These are phyloP conservation scores for Charaxes varanes DNA, from an alignment of 1,140 invertebrate genomes.

Conservation along the genomic window DNA sequence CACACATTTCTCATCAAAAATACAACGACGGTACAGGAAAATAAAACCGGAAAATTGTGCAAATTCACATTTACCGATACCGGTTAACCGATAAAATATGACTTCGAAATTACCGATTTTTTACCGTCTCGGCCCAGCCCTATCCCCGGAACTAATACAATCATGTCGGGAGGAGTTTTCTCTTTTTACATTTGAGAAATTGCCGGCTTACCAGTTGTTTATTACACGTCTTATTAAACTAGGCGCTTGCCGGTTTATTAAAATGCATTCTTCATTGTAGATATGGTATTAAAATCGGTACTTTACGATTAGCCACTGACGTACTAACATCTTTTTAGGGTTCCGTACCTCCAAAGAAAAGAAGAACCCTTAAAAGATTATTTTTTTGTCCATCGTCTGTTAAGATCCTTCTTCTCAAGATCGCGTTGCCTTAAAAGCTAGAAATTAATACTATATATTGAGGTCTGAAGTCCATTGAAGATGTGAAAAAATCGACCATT, in stretches of 20 bases:
- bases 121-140: slow-evolving; percentile 8
- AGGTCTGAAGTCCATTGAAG: too few species aligned
- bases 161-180: slow-evolving; percentile 11
- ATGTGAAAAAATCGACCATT: too few species aligned
- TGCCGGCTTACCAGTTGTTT: slow-evolving; percentile 8
- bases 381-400: too few species aligned
- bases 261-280: slow-evolving; percentile 4
- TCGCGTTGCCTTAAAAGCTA: too few species aligned
- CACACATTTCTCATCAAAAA: too few species aligned
- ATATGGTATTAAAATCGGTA: neutral
- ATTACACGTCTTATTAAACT: slow-evolving; percentile 16
- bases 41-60: neutral
- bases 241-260: slow-evolving; percentile 4
- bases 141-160: slow-evolving; percentile 19
- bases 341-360: too few species aligned
- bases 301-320: neutral
- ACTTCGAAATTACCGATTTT: slow-evolving; percentile 13
- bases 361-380: too few species aligned
- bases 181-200: slow-evolving; percentile 16
- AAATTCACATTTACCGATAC: slow-evolving; percentile 11
- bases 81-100: slow-evolving; percentile 11
- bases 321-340: too few species aligned
- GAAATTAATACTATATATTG: too few species aligned
- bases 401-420: too few species aligned
- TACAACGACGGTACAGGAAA: neutral